Conservation (phyloP, 2,888 invertebrate genomes). For the Drosophila lacicola region DNA sequence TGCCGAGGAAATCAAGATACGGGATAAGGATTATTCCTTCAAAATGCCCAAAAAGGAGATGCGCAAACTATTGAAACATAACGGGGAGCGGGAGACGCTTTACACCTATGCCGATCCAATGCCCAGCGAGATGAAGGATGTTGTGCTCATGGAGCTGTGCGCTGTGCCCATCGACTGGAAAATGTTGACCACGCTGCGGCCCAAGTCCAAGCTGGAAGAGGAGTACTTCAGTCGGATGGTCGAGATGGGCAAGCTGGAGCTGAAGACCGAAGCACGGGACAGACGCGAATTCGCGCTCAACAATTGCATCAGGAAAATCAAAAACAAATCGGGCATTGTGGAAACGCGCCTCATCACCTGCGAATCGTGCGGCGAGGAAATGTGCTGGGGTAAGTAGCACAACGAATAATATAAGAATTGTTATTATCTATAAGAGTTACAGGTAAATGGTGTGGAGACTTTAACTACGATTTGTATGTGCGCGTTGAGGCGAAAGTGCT, state of each 20-base stretch:
- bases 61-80: constrained; percentile 85
- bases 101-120: constrained; percentile 89
- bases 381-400: constrained; percentile 88
- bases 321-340: constrained; percentile 93
- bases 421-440: constrained; percentile 7
- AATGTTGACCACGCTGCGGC: constrained; percentile 95
- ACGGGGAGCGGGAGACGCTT: constrained; percentile 82
- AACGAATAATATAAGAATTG: neutral
- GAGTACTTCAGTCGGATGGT: constrained; percentile 94
- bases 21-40: constrained; percentile 91
- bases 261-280: constrained; percentile 90
- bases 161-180: constrained; percentile 96
- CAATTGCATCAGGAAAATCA: constrained; percentile 90
- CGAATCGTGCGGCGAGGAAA: constrained; percentile 93
- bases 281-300: constrained; percentile 89
- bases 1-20: constrained; percentile 91
- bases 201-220: constrained; percentile 93
- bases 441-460: constrained; percentile 84
- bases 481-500: constrained; percentile 82
- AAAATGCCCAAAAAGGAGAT: constrained; percentile 91
- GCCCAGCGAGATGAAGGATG: constrained; percentile 91
- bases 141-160: constrained; percentile 88
- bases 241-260: constrained; percentile 92
- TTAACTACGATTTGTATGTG: constrained; percentile 84
- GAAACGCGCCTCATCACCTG: constrained; percentile 92